These are phyloP conservation scores for Polyommatus iphigenia DNA, from an alignment of 2,888 invertebrate species.

Conservation along the genomic window DNA sequence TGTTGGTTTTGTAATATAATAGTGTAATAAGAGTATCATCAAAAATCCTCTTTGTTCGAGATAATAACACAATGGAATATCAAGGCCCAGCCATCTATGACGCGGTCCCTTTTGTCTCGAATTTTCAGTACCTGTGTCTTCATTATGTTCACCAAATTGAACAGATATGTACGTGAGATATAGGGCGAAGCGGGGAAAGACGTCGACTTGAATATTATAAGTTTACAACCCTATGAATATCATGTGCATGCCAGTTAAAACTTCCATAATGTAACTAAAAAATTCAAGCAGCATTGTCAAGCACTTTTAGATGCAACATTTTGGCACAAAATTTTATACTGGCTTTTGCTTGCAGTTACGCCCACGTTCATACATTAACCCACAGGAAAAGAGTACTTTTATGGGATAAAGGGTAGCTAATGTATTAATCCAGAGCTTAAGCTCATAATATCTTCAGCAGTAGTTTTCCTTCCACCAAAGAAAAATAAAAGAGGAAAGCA, in stretches of 20 bases:
- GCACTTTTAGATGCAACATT: not conserved
- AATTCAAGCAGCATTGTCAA: not conserved
- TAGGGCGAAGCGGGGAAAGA: not conserved
- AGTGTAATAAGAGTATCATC: not conserved
- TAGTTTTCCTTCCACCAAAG: too few relatives aligned
- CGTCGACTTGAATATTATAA: not conserved
- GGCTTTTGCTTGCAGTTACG: too few relatives aligned
- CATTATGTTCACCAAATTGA: conserved; percentile 8
- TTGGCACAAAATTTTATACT: too few relatives aligned
- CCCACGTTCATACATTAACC: too few relatives aligned
- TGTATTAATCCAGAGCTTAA: too few relatives aligned
- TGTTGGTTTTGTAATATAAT: not conserved
- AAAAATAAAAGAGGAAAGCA: too few relatives aligned
- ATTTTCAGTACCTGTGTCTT: not conserved
- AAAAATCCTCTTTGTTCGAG: not conserved
- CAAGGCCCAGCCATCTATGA: not conserved
- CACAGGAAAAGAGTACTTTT: too few relatives aligned
- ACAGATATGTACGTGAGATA: conserved; percentile 2
- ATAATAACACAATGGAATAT: not conserved
- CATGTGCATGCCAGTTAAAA: not conserved
- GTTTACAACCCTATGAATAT: not conserved
- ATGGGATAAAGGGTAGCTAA: too few relatives aligned
- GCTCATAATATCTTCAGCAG: too few relatives aligned
- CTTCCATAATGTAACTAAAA: not conserved
- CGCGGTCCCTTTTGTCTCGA: not conserved